Evolutionary conservation across 2,113 vertebrate genomes (phyloP).

Genomic region (Albula goreensis): DNA sequence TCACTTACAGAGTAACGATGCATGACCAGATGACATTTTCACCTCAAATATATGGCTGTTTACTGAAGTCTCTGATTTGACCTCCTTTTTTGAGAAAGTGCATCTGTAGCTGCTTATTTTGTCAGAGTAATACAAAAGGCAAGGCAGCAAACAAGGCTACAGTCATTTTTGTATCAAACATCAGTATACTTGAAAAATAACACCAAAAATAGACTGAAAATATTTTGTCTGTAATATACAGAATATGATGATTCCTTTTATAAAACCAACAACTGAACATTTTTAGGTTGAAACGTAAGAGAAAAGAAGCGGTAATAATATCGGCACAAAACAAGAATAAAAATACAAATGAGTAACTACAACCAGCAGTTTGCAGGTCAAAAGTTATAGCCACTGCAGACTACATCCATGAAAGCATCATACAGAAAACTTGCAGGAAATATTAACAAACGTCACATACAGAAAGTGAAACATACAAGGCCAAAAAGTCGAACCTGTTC

Average conservation of each 20-base stretch:
- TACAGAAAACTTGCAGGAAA: neutral
- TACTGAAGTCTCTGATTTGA: neutral
- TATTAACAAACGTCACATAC: neutral
- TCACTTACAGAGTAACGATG: neutral
- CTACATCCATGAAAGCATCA: too few species aligned
- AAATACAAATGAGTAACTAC: too few species aligned
- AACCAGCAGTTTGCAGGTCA: too few species aligned
- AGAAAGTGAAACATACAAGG: neutral
- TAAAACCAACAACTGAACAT: too few species aligned
- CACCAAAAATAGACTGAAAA: neutral
- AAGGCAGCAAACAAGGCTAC: neutral
- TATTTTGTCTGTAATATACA: too few species aligned
- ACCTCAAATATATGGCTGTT: neutral
- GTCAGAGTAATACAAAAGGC: neutral
- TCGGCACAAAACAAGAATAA: too few species aligned
- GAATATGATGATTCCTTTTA: too few species aligned
- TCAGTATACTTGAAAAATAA: neutral
- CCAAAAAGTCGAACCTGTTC: neutral
- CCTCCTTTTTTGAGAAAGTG: neutral
- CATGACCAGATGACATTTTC: neutral
- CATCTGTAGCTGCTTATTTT: neutral
- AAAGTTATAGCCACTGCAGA: too few species aligned
- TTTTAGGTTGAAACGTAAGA: too few species aligned
- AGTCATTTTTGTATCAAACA: neutral
- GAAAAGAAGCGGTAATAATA: too few species aligned